Evolutionary conservation across 2,797 vertebrate species (phyloP), one percentile per base, ranked within the genome.

Genomic region (Anas capensis): DNA sequence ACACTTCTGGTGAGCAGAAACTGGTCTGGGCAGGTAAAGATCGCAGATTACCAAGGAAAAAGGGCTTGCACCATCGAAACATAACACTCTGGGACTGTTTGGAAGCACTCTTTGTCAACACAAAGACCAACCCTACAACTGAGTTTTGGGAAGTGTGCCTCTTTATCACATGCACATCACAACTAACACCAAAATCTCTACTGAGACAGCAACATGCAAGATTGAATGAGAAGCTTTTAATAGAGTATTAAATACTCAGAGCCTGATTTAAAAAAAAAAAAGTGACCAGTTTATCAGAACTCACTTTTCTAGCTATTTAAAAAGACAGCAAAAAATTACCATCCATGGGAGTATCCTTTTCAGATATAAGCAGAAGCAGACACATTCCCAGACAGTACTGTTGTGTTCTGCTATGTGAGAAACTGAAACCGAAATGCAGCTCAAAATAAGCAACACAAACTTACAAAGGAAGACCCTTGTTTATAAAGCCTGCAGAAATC

Each of bases 11-110:
- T 34, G 16, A 91, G 33, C 34, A 86, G 66, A 86, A 96, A 88
- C 82, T 92, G 82, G 88, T 94, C 91, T 86, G 79, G 76, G 69
- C 81, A 85, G 90, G 92, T 92, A 70, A 82, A 36, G 60, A 60
- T 40, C 51, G 27, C 53, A n/a, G 34, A 53, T 31, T 81, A 53
- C 8, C 34, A 70, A 2, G 12, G 44, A 33, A 78, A 70, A 60
- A 46, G 7, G 11, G n/a, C 73, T 82, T 42, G 49, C 31, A 84
- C 23, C 14, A 77, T 27, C 29, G 48, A 48, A 90, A 89, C 69
- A 88, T 27, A 69, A 48, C 20, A 78, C 61, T 31, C 82, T 40
- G 14, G 34, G 36, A 49, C 1, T 8, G 23, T 14, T 49, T 24
- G 7, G 48, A 49, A 24, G 48, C 12, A 49, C 48, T 24, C 48